These are phyloP conservation scores for Leptinotarsa rubiginosa DNA, from an alignment of 2,888 invertebrate genomes.

Conservation along the genomic window DNA sequence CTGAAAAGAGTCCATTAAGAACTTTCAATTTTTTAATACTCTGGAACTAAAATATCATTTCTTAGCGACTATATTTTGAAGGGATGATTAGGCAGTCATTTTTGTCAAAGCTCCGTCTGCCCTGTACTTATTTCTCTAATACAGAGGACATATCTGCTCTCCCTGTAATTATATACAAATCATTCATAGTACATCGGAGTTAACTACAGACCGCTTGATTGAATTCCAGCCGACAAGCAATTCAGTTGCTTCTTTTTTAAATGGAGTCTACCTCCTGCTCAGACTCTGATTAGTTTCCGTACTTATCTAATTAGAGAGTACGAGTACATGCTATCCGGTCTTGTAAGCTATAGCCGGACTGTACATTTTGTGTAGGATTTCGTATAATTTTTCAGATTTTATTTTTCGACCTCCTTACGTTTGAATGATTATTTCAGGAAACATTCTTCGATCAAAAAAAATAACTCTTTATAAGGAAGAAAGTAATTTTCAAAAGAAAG, in stretches of 20 bases:
- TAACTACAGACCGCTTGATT: conserved; percentile 15
- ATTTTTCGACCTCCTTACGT: too few relatives aligned
- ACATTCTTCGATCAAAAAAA: too few relatives aligned
- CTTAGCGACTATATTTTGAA: too few relatives aligned
- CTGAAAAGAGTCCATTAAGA: too few relatives aligned
- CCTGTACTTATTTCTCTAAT: conserved; percentile 2
- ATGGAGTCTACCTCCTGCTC: conserved; percentile 20
- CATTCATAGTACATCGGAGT: conserved; percentile 12
- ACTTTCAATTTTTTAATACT: too few relatives aligned
- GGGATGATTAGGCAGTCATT: too few relatives aligned
- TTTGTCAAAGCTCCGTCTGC: too few relatives aligned
- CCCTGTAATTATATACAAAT: conserved; percentile 1
- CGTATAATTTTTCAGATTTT: too few relatives aligned
- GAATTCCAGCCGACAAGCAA: conserved; percentile 9
- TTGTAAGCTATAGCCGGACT: conserved; percentile 1
- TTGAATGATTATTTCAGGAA: too few relatives aligned
- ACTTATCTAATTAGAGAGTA: conserved; percentile 17
- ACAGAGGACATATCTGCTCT: neutral
- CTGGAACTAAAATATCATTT: too few relatives aligned
- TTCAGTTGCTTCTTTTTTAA: conserved; percentile 16
- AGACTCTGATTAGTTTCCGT: conserved; percentile 19
- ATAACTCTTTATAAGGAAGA: too few relatives aligned
- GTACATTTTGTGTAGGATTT: neutral
- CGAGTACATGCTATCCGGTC: neutral
- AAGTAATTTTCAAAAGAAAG: too few relatives aligned